These are phyloP conservation scores for Myotis yumanensis DNA, from an alignment of 2,113 vertebrate genomes.

Conservation along the genomic window DNA sequence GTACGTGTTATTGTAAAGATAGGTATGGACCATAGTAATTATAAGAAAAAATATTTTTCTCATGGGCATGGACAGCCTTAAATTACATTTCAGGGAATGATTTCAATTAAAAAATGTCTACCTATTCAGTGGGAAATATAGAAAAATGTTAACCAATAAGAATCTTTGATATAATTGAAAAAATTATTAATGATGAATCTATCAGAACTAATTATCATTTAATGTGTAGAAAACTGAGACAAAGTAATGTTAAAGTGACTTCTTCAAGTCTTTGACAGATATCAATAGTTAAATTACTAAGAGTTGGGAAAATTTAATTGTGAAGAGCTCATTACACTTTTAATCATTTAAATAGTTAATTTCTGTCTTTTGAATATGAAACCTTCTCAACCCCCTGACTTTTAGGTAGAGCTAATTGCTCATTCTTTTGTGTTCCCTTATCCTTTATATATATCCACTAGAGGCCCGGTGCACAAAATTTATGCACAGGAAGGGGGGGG, in stretches of 20 bases:
- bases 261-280: not conserved
- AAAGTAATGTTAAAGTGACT: not conserved
- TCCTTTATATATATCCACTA: no score
- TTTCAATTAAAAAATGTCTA: not conserved
- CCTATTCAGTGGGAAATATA: not conserved
- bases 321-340: not conserved
- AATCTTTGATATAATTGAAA: not conserved
- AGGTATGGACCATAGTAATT: not conserved
- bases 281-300: not conserved
- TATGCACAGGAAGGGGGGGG: no score
- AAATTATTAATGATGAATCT: not conserved
- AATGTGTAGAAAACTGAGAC: not conserved
- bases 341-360: not conserved
- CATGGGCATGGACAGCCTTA: not conserved
- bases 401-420: not conserved
- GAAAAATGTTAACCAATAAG: not conserved
- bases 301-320: not conserved
- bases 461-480: no score
- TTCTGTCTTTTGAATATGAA: not conserved
- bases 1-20: not conserved
- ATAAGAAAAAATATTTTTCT: not conserved
- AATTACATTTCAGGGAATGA: not conserved
- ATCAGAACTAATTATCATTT: not conserved
- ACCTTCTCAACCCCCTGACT: not conserved
- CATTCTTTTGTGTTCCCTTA: not conserved